A percentile compares a stretch with the other conserved stretches of the same genome.
These are phyloP conservation scores for Nephila pilipes DNA, from an alignment of 1,140 invertebrate species.

Conservation along the genomic window DNA sequence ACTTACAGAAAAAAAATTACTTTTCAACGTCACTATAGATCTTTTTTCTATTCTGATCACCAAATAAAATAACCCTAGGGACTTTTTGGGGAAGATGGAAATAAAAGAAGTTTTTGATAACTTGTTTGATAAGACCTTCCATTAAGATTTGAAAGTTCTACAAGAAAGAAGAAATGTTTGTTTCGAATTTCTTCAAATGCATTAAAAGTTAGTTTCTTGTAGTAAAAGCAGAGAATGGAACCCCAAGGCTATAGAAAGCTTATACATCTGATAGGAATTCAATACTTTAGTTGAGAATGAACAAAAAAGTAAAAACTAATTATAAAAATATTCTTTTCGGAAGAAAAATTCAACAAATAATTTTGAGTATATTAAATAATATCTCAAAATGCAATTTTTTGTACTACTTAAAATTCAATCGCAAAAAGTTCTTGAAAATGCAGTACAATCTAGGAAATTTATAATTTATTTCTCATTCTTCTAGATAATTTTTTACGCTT, in stretches of 20 bases:
- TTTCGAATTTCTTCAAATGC: conserved; percentile 45
- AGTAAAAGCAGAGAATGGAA: conserved; percentile 9
- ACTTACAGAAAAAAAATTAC: background rate
- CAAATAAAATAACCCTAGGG: conserved; percentile 45
- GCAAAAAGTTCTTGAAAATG: too few species aligned
- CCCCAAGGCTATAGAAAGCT: background rate
- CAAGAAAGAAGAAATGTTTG: conserved; percentile 38
- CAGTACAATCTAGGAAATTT: too few species aligned
- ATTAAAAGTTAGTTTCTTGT: conserved; percentile 39
- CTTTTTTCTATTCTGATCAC: conserved; percentile 29
- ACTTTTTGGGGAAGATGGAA: background rate
- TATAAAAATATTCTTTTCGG: background rate
- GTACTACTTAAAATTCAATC: too few species aligned
- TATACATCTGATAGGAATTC: conserved; percentile 27
- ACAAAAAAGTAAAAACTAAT: background rate
- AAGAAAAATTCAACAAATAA: background rate
- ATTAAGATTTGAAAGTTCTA: conserved; percentile 52
- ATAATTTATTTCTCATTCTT: too few species aligned
- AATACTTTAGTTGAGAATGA: background rate
- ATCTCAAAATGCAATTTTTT: too few species aligned
- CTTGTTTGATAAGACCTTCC: conserved; percentile 51
- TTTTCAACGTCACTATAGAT: background rate
- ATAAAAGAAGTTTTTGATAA: conserved; percentile 54
- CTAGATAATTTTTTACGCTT: too few species aligned
- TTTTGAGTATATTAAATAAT: too few species aligned